Base-by-base conservation (phyloP, 37 sponge, comb jelly and placozoan species). In the Beroe ovata region DNA sequence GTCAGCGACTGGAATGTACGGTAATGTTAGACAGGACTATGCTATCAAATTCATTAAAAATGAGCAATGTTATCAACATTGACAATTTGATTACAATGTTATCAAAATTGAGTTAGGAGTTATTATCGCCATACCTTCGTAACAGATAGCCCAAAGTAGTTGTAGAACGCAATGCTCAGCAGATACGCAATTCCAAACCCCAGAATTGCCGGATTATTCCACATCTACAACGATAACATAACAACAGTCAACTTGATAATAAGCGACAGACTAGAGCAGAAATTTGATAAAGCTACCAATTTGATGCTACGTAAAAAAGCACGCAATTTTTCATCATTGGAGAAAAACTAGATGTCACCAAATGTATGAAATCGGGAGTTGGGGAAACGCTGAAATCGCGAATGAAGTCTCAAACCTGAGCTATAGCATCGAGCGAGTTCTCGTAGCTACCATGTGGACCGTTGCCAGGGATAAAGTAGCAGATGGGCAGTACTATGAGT, bases 61-160 rank as follows among this genome's bases (percentile, higher is more conserved):
- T n/a, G n/a, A n/a, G n/a, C n/a, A n/a, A n/a, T n/a, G n/a, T 58
- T 58, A 58, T 58, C 11, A 58, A 11, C 59, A 18, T 58, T 58
- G 16, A 58, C 59, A 58, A 18, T 18, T 58, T 18, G 18, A 11
- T 19, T 11, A 11, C 18, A 18, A 19, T 58, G 11, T 58, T 18
- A 58, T 58, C 18, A 58, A 58, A 58, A 58, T 58, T 58, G n/a
- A n/a, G n/a, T n/a, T n/a, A n/a, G n/a, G n/a, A n/a, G n/a, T n/a
- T n/a, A n/a, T n/a, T n/a, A n/a, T n/a, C 59, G 18, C 18, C 59
- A 19, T 20, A 77, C 84, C 71, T 90, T 90, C 20, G 90, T 90
- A 18, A 90, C 90, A 39, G 90, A 61, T 18, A 90, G 39, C 0
- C 90, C 90, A 66, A 62, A 90, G 40, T 71, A 90, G 59, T 90